Conservation (phyloP, 2,797 vertebrate species). For the Setipinna tenuifilis region DNA sequence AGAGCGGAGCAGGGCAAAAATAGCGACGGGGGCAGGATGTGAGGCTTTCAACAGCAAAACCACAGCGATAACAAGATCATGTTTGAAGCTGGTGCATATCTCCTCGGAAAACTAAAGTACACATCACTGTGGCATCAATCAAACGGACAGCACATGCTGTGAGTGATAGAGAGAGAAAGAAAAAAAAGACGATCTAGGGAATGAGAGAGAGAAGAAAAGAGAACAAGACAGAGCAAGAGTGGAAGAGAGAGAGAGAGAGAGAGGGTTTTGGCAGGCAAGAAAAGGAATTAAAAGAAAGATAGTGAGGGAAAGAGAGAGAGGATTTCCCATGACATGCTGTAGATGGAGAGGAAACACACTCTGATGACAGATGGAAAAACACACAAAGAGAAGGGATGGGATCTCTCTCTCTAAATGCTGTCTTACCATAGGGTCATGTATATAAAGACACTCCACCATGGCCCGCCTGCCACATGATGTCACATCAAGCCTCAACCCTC, state of each 20-base stretch:
- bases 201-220: not conserved
- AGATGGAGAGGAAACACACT: not conserved
- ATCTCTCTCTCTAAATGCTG: not conserved
- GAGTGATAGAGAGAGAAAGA: constrained; percentile 33
- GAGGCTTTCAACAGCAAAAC: not conserved
- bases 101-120: constrained; percentile 28
- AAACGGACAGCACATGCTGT: constrained; percentile 42
- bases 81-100: constrained; percentile 36
- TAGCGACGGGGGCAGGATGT: constrained; percentile 5
- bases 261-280: not conserved
- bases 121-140: constrained; percentile 45
- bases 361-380: constrained; percentile 5
- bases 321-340: not conserved
- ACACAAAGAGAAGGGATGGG: not conserved
- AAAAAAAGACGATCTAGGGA: constrained; percentile 24
- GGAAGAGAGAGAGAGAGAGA: constrained; percentile 3
- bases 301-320: not conserved
- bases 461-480: not conserved
- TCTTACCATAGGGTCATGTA: not conserved
- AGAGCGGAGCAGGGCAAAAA: constrained; percentile 8
- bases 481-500: not conserved
- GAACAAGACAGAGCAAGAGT: constrained; percentile 3
- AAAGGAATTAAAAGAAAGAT: too few species aligned
- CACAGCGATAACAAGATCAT: constrained; percentile 29
- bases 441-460: not conserved